A percentile compares a stretch with the other conserved stretches of the same genome.
These are phyloP conservation scores for Lasioglossum pauxillum DNA, from an alignment of 2,888 invertebrate species.

Conservation along the genomic window DNA sequence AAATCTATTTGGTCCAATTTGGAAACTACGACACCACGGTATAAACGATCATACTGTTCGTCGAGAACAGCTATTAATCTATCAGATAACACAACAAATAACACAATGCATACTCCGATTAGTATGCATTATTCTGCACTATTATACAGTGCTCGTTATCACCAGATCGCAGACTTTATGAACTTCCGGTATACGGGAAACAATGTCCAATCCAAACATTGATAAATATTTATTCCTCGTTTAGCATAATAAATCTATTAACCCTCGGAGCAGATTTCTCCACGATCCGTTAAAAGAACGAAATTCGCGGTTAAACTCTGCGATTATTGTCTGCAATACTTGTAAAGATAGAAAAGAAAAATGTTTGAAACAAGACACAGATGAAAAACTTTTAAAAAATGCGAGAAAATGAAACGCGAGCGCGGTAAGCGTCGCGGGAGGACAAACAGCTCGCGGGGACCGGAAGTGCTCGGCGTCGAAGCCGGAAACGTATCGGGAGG, in stretches of 20 bases:
- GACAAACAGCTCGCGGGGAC: neutral
- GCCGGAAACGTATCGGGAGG: neutral
- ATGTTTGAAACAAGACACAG: no score
- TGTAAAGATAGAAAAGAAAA: neutral
- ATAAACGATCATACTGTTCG: neutral
- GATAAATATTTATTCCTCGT: conserved; percentile 7
- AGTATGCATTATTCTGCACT: neutral
- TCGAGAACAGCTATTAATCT: neutral
- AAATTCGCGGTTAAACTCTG: neutral
- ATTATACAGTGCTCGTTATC: neutral
- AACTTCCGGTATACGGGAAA: neutral
- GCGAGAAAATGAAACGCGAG: neutral
- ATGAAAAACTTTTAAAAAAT: neutral
- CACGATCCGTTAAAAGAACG: neutral
- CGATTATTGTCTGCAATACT: neutral
- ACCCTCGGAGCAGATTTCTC: neutral
- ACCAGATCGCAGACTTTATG: neutral
- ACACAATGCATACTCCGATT: neutral
- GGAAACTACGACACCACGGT: neutral
- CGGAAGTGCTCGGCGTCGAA: neutral
- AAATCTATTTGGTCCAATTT: neutral
- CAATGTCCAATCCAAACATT: neutral
- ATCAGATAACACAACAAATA: neutral
- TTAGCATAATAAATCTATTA: conserved; percentile 11
- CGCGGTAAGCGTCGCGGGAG: neutral